Evolutionary conservation across 2,797 vertebrate genomes (phyloP).

Genomic region (Xiphophorus birchmanni): DNA sequence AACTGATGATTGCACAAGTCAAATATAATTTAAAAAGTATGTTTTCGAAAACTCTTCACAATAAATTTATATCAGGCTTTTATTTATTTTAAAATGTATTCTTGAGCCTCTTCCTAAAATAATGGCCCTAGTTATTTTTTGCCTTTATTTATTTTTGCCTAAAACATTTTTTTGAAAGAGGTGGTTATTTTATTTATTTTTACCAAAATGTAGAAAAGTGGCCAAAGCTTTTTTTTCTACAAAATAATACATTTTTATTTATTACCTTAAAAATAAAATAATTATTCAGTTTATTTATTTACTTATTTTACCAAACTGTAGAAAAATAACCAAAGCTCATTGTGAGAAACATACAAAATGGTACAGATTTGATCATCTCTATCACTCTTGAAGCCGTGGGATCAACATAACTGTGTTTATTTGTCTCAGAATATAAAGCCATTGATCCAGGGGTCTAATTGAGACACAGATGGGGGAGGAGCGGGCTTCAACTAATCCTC

Average conservation of each 20-base stretch:
- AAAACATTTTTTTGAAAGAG: no score
- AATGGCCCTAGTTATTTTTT: no score
- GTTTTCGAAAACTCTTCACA: neutral
- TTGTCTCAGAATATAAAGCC: conserved; percentile 45
- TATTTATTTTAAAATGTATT: neutral
- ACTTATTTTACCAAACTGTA: no score
- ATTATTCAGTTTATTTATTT: no score
- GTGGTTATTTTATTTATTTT: no score
- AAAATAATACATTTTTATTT: neutral
- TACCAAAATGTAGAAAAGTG: no score
- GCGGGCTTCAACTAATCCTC: conserved; percentile 63
- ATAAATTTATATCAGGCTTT: neutral
- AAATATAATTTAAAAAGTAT: neutral
- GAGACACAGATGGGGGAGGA: conserved; percentile 58
- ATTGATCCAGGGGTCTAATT: conserved; percentile 68
- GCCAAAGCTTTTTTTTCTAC: neutral
- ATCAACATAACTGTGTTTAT: conserved; percentile 40
- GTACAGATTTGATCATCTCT: neutral
- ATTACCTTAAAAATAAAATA: no score
- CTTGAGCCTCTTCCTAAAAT: no score
- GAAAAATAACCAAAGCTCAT: neutral
- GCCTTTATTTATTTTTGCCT: neutral
- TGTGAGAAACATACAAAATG: neutral
- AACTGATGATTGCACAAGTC: neutral
- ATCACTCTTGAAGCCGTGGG: neutral